Base-by-base conservation (phyloP, 2,797 vertebrate genomes). In the Chromis chromis region DNA sequence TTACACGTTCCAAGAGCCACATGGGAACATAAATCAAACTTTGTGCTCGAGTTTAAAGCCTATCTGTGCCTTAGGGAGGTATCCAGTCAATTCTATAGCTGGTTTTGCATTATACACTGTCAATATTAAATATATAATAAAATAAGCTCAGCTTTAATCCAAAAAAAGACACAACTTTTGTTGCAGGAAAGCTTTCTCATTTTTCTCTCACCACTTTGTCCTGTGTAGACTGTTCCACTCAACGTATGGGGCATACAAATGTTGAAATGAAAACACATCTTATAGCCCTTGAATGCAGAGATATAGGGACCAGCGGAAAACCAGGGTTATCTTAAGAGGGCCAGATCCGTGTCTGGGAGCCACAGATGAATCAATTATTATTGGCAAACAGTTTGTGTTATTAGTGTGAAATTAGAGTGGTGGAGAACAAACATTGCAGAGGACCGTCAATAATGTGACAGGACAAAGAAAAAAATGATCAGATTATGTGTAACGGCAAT, bases 351-450 rank as follows among this genome's bases (percentile, higher is more conserved):
- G 4, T 31, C 52, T 40, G n/a, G 13, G 19, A 52, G 65, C 27
- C 1, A 7, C 65, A 22, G 72, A 70, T 76, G 17, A 87, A 74
- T 83, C 76, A 62, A 65, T 88, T 78, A 67, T 74, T 53, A 83
- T 14, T 42, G 57, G 65, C 52, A 56, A 79, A 70, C 58, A 49
- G 2, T 42, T 56, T 66, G 55, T 63, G 53, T 74, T 48, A 63
- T 70, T 55, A 31, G 74, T 68, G 70, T 80, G 86, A 86, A 84
- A 86, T 82, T 48, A 81, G 22, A 71, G 54, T 60, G 50, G 48
- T 57, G 40, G 64, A 68, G 65, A 81, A 83, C 76, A 82, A 81
- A 83, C 77, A 39, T 31, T 14, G 40, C 33, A 4, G 28, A 28
- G 6, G 33, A 59, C 58, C 46, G 50, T 62, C 74, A 57, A 42